Conservation (phyloP, 1,140 invertebrate species). For the Steinernema feltiae region DNA sequence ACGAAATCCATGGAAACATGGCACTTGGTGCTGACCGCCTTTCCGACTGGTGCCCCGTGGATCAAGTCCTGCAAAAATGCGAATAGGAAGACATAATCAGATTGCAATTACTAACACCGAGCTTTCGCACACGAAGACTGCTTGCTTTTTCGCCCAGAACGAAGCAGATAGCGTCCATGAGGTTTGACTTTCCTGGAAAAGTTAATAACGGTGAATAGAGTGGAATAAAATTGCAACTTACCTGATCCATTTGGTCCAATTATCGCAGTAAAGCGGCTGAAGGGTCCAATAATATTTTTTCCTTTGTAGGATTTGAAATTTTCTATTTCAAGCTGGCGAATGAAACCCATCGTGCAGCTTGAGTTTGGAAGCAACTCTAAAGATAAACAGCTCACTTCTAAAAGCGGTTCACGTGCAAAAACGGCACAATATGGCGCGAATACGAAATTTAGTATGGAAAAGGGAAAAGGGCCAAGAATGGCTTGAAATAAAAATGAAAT, state of each 20-base stretch:
- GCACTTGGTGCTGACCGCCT: slow-evolving; percentile 71
- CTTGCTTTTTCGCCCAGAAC: slow-evolving; percentile 97
- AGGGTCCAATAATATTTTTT: slow-evolving; percentile 81
- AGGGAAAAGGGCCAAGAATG: too few relatives aligned
- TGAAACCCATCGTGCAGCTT: slow-evolving; percentile 7
- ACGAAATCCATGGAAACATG: slow-evolving; percentile 85
- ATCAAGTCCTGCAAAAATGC: slow-evolving; percentile 76
- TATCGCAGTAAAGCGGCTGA: slow-evolving; percentile 93
- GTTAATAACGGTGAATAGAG: slow-evolving; percentile 19
- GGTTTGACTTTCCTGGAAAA: slow-evolving; percentile 90
- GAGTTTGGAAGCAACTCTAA: background rate
- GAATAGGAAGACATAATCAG: slow-evolving; percentile 19
- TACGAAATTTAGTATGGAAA: too few relatives aligned
- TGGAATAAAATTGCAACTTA: slow-evolving; percentile 61
- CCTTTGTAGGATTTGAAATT: slow-evolving; percentile 99
- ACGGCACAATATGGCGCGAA: too few relatives aligned
- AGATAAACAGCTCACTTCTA: too few relatives aligned
- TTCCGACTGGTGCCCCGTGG: slow-evolving; percentile 91
- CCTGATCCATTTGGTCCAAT: slow-evolving; percentile 99
- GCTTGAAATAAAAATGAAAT: too few relatives aligned
- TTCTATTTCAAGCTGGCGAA: slow-evolving; percentile 74
- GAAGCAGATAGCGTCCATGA: slow-evolving; percentile 99
- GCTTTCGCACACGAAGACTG: slow-evolving; percentile 82
- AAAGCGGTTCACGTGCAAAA: too few relatives aligned
- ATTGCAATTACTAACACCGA: slow-evolving; percentile 66